Evolutionary conservation across 1,140 invertebrate genomes (phyloP).

Genomic region (Macrobrachium rosenbergii): DNA sequence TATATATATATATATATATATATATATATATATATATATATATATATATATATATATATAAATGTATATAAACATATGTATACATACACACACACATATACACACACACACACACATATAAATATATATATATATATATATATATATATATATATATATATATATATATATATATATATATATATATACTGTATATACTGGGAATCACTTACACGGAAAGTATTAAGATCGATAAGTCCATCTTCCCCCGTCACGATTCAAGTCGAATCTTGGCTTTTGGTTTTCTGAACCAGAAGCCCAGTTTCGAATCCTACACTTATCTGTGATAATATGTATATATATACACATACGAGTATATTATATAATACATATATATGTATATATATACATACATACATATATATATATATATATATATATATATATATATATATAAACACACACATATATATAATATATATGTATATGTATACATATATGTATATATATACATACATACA

Average conservation of each 20-base stretch:
- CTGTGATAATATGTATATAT: not conserved
- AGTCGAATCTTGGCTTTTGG: no score
- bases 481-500: not conserved
- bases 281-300: no score
- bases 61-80: not conserved
- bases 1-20: slow-evolving; percentile 13
- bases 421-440: slow-evolving; percentile 4
- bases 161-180: not conserved
- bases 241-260: no score
- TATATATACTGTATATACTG: no score
- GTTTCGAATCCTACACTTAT: no score
- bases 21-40: not conserved
- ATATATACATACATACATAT: not conserved
- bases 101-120: not conserved
- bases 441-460: not conserved
- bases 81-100: not conserved
- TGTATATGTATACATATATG: not conserved
- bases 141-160: not conserved
- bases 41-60: not conserved
- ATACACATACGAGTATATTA: no score
- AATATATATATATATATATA: not conserved
- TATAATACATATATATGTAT: not conserved
- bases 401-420: not conserved
- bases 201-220: no score
- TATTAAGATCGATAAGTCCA: no score